These are phyloP conservation scores for Miltochrista miniata DNA, from an alignment of 2,888 invertebrate genomes.

Conservation along the genomic window DNA sequence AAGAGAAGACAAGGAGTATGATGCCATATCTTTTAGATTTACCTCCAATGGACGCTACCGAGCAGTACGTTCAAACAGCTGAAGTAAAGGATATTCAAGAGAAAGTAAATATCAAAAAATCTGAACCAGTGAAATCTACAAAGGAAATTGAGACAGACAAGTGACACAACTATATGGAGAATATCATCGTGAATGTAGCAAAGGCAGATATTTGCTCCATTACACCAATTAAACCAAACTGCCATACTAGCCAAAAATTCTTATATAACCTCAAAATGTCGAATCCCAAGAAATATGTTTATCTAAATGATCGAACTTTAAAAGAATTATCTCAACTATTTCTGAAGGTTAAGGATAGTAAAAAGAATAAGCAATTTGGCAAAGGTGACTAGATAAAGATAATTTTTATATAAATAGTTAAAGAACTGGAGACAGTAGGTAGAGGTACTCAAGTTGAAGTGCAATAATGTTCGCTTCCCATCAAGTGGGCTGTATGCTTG, in stretches of 20 bases:
- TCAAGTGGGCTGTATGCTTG: too few species aligned
- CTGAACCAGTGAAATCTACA: conserved; percentile 19
- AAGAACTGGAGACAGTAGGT: neutral
- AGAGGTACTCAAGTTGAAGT: neutral
- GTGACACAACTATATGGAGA: conserved; percentile 55
- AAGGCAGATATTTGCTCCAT: conserved; percentile 37
- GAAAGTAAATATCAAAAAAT: conserved; percentile 12
- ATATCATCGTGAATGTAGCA: conserved; percentile 33
- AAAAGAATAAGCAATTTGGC: conserved; percentile 10
- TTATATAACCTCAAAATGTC: conserved; percentile 53
- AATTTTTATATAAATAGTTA: neutral
- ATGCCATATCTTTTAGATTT: conserved; percentile 74
- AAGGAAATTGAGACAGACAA: conserved; percentile 61
- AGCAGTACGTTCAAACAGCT: conserved; percentile 28
- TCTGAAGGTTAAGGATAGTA: conserved; percentile 35
- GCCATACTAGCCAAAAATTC: conserved; percentile 57
- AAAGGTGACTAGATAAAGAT: neutral
- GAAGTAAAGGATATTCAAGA: conserved; percentile 37
- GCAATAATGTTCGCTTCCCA: too few species aligned
- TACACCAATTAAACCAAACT: conserved; percentile 44
- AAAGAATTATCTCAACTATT: conserved; percentile 49
- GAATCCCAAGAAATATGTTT: conserved; percentile 44
- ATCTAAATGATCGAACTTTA: conserved; percentile 55
- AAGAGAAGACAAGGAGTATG: conserved; percentile 76
- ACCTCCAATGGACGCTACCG: conserved; percentile 57